phyloP scores from a whole-genome alignment of 2,888 invertebrate genomes.

The Eupithecia vulgata region DNA sequence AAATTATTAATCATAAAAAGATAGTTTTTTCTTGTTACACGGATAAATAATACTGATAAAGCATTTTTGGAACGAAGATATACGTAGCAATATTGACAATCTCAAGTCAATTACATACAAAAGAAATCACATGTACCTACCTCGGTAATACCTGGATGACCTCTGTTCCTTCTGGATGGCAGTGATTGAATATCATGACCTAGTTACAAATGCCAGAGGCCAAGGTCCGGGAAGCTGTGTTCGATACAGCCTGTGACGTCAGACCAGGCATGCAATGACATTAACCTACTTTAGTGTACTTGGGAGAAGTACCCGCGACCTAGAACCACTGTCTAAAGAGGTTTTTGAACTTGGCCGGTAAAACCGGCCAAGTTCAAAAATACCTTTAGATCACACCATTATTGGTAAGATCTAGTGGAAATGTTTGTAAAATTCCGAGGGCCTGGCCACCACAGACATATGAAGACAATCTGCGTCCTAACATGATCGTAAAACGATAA shows the following conservation, averaged over 20 bases:
- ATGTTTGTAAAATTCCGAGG: too few relatives aligned
- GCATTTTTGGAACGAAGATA: too few relatives aligned
- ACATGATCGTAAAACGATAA: too few relatives aligned
- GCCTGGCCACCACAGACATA: too few relatives aligned
- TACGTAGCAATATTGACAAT: background rate
- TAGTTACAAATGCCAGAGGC: background rate
- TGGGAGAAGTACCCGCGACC: background rate
- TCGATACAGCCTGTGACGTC: conserved; percentile 5
- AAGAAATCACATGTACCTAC: background rate
- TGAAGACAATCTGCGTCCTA: too few relatives aligned
- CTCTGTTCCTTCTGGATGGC: background rate
- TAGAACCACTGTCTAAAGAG: background rate
- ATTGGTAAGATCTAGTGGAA: too few relatives aligned
- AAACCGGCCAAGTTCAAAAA: too few relatives aligned
- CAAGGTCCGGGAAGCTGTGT: background rate
- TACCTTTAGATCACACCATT: too few relatives aligned
- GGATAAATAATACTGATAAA: too few relatives aligned
- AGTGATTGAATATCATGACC: conserved; percentile 1
- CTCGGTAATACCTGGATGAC: background rate
- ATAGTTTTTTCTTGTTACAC: too few relatives aligned
- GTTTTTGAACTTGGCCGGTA: background rate
- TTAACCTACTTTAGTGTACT: background rate
- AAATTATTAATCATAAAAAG: too few relatives aligned
- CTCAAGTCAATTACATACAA: background rate
- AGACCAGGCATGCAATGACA: background rate